Evolutionary conservation across 2,888 invertebrate species (phyloP).

Genomic region (Leptopilina syphax): DNA sequence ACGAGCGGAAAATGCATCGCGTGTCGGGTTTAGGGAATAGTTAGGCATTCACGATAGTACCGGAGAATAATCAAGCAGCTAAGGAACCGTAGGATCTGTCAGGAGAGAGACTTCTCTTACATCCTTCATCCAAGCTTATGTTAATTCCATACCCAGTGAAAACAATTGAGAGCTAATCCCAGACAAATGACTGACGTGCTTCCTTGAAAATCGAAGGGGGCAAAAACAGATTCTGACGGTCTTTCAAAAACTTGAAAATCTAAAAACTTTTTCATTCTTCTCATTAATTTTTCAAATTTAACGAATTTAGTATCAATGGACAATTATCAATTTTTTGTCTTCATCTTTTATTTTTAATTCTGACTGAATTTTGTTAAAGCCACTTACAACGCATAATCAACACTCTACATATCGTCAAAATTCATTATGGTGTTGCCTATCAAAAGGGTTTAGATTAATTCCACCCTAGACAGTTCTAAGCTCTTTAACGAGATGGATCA

Average conservation of each 20-base stretch:
- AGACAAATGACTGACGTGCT: slow-evolving; percentile 75
- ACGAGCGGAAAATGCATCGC: slow-evolving; percentile 17
- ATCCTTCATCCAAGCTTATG: slow-evolving; percentile 77
- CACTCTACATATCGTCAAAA: slow-evolving; percentile 13
- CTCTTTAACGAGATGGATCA: slow-evolving; percentile 72
- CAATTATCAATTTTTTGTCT: too few relatives aligned
- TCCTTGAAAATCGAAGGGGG: slow-evolving; percentile 23
- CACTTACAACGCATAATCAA: not conserved
- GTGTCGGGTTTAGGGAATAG: slow-evolving; percentile 51
- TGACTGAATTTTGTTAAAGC: not conserved
- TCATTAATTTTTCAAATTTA: too few relatives aligned
- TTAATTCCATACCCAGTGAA: slow-evolving; percentile 73
- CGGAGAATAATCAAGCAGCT: slow-evolving; percentile 68
- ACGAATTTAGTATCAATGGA: too few relatives aligned
- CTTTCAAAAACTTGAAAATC: not conserved
- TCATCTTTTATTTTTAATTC: too few relatives aligned
- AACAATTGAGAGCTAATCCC: slow-evolving; percentile 76
- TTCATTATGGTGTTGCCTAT: slow-evolving; percentile 38
- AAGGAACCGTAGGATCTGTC: slow-evolving; percentile 42
- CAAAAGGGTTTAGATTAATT: slow-evolving; percentile 53
- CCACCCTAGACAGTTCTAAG: slow-evolving; percentile 61
- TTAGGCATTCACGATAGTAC: slow-evolving; percentile 64
- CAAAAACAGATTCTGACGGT: slow-evolving; percentile 10
- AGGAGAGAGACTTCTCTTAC: slow-evolving; percentile 62
- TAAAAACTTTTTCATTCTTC: too few relatives aligned